Conservation (phyloP, 2,888 invertebrate species). For the Theodoxus fluviatilis region DNA sequence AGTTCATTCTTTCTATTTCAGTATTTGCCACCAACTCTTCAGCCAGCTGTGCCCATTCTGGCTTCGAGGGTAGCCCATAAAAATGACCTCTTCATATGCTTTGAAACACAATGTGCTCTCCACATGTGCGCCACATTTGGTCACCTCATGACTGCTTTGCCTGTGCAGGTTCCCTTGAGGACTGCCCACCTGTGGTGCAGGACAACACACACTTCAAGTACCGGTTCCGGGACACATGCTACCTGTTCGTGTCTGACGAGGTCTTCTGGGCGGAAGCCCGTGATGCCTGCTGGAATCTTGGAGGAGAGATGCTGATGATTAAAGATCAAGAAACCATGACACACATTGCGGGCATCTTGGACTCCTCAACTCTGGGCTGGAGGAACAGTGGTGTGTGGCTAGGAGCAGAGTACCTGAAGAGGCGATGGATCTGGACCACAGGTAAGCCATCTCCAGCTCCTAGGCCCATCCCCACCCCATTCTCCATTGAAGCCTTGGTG, state of each 20-base stretch:
- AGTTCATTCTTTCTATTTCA: too few species aligned
- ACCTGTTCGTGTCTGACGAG: conserved; percentile 47
- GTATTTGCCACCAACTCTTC: too few species aligned
- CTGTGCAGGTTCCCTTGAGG: too few species aligned
- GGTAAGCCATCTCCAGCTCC: too few species aligned
- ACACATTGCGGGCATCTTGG: conserved; percentile 40
- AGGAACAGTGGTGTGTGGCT: conserved; percentile 51
- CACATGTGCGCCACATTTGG: too few species aligned
- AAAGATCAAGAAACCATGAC: conserved; percentile 44
- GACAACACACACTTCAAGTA: conserved; percentile 31
- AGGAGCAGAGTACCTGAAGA: conserved; percentile 44
- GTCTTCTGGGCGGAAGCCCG: conserved; percentile 50
- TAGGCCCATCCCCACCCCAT: not conserved
- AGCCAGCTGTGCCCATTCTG: too few species aligned
- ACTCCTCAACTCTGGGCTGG: conserved; percentile 48
- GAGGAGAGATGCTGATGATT: conserved; percentile 50
- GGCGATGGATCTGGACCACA: conserved; percentile 52
- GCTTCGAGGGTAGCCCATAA: too few species aligned
- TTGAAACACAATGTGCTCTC: too few species aligned
- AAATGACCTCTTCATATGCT: too few species aligned
- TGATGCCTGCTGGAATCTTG: conserved; percentile 44
- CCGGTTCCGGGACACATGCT: conserved; percentile 42
- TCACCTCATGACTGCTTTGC: too few species aligned
- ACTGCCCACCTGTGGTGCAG: conserved; percentile 38
- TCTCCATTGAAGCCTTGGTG: not conserved